Base-by-base conservation (phyloP, 2,113 vertebrate species). In the Cathartes aura region DNA sequence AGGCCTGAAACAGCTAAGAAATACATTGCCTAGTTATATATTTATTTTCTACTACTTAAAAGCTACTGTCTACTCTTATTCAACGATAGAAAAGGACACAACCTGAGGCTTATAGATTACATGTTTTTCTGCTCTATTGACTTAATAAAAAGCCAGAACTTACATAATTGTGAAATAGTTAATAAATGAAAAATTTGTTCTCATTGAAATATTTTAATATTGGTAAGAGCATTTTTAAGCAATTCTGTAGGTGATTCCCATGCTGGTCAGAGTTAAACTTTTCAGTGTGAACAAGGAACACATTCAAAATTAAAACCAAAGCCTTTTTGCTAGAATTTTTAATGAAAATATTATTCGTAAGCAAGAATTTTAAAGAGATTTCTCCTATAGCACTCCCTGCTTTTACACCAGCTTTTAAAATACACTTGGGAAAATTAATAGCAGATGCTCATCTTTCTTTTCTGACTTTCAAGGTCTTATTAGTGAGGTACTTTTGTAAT, bases 1-100 rank as follows among this genome's bases (percentile, higher is more conserved):
- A 91, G 75, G 80, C 68, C 86, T 92, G 59, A 94, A 92, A 90
- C 47, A 87, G 92, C 94, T 92, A 83, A 94, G 91, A 91, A 96
- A 86, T 83, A 45, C 67, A 83, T 70, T 66, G 67, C 50, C 26
- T 87, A 21, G 18, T 89, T 85, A 58, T 60, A 68, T 82, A 74
- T 92, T 79, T 85, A 75, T 83, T 90, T 95, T 76, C 29, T 83
- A 15, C 56, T 82, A 26, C 52, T 88, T 83, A 76, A 90, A 92
- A 90, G 29, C 82, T 87, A 50, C 59, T 76, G 36, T 83, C 53
- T 73, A 32, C 17, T 73, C 23, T 53, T 70, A 53, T 27, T 90
- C 47, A 76, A 45, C 26, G 42, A 84, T 13, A 59, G 29, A 67
- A 87, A 73, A 67, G 17, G 8, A 70, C 15, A 17, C 21, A 86